Evolutionary conservation across 2,113 vertebrate genomes (phyloP).

Genomic region (Pyxicephalus adspersus): DNA sequence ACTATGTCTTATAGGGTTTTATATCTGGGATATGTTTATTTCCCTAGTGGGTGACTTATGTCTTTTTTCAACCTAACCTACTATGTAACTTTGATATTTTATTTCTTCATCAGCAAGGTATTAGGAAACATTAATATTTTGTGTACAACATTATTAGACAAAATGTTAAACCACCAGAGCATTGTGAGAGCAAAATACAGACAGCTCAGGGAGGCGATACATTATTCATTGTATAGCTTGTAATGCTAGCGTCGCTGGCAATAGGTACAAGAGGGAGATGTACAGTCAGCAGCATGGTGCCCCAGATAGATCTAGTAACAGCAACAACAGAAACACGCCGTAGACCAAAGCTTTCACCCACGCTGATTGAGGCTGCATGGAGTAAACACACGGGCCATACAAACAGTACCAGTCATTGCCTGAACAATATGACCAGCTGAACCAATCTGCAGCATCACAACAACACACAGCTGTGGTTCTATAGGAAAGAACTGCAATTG

Average conservation of each 20-base stretch:
- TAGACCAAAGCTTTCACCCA: background rate
- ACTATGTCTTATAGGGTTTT: too few species aligned
- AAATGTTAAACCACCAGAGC: background rate
- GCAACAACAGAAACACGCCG: background rate
- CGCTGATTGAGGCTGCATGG: background rate
- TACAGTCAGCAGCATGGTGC: conserved; percentile 3
- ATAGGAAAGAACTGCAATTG: background rate
- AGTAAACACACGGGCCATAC: background rate
- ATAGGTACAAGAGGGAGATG: background rate
- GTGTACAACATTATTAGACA: background rate
- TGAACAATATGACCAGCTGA: background rate
- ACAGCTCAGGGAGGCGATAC: background rate
- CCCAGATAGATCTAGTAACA: background rate
- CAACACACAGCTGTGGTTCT: background rate
- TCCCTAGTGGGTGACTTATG: too few species aligned
- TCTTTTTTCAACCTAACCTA: too few species aligned
- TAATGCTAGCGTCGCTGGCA: conserved; percentile 1
- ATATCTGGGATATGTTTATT: too few species aligned
- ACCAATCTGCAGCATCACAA: background rate
- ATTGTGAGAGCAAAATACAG: background rate
- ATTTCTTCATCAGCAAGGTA: too few species aligned
- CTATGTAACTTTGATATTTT: too few species aligned
- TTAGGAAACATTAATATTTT: too few species aligned
- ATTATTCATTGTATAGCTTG: conserved; percentile 12
- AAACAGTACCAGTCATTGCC: conserved; percentile 3